phyloP scores from a whole-genome alignment of 1,140 invertebrate genomes.

The Drosophila pallidifrons region DNA sequence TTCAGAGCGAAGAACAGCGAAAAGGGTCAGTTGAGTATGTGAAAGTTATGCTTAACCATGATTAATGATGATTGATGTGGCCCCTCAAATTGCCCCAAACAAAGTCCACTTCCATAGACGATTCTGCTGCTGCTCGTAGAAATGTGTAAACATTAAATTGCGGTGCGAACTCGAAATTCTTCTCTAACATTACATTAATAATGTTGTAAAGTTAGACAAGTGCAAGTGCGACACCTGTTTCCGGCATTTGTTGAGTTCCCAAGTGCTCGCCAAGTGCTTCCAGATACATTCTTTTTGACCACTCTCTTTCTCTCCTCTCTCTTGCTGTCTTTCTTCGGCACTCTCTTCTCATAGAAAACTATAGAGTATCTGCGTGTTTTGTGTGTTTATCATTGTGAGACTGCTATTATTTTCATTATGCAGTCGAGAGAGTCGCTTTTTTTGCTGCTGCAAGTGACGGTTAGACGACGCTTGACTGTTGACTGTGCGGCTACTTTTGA shows the following conservation, averaged over 20 bases:
- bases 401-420: slow-evolving; percentile 72
- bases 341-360: slow-evolving; percentile 13
- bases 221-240: slow-evolving; percentile 74
- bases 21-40: slow-evolving; percentile 19
- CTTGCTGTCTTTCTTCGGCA: slow-evolving; percentile 2
- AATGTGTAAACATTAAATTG: background rate
- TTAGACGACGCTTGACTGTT: slow-evolving; percentile 26
- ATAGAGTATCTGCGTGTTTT: slow-evolving; percentile 9
- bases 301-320: slow-evolving; percentile 2
- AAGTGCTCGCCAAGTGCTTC: slow-evolving; percentile 33
- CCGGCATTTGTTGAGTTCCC: slow-evolving; percentile 50
- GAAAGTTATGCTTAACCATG: slow-evolving; percentile 41
- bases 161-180: slow-evolving; percentile 7
- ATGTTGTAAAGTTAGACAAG: slow-evolving; percentile 47
- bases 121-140: background rate
- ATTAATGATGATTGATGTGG: slow-evolving; percentile 36
- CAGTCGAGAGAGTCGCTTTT: slow-evolving; percentile 43
- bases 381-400: slow-evolving; percentile 31
- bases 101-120: background rate
- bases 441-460: slow-evolving; percentile 33
- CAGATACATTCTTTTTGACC: slow-evolving; percentile 6
- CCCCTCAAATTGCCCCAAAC: slow-evolving; percentile 16
- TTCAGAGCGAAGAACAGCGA: background rate
- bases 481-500: slow-evolving; percentile 34
- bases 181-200: slow-evolving; percentile 18